Percentiles rank a stretch among this genome's conserved stretches.
These are phyloP conservation scores for Adelphocoris suturalis DNA, from an alignment of 2,888 invertebrate species.

Conservation along the genomic window DNA sequence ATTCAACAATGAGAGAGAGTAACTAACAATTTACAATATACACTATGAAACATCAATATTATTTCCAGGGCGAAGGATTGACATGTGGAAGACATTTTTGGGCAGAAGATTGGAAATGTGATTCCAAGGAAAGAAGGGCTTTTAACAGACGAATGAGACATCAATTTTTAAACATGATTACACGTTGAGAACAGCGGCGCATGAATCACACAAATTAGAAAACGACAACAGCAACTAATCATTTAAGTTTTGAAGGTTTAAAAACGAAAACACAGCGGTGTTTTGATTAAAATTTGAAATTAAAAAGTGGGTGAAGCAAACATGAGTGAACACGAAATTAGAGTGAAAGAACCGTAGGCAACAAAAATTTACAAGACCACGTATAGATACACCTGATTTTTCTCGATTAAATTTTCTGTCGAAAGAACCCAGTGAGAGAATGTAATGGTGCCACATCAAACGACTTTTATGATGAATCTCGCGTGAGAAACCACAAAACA, in stretches of 20 bases:
- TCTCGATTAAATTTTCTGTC: background rate
- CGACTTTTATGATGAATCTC: conserved; percentile 7
- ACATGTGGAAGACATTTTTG: conserved; percentile 59
- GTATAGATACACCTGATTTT: conserved; percentile 26
- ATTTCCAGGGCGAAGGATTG: background rate
- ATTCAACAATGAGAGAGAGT: background rate
- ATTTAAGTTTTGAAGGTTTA: background rate
- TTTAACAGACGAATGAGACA: conserved; percentile 47
- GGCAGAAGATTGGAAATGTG: conserved; percentile 14
- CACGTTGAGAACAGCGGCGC: background rate
- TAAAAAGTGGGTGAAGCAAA: conserved; percentile 31
- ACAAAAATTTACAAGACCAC: background rate
- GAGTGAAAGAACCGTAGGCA: conserved; percentile 10
- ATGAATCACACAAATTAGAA: conserved; percentile 38
- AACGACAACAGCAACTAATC: conserved; percentile 37
- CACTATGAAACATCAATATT: background rate
- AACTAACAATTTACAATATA: conserved; percentile 18
- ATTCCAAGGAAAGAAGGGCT: conserved; percentile 11
- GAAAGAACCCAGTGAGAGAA: conserved; percentile 61
- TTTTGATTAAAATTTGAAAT: conserved; percentile 21
- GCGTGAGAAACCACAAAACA: background rate
- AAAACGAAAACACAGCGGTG: conserved; percentile 17
- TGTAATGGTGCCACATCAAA: conserved; percentile 51
- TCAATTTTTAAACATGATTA: conserved; percentile 63
- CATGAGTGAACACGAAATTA: conserved; percentile 17